Conservation (phyloP, 2,888 invertebrate species). For the Philaethria dido region DNA sequence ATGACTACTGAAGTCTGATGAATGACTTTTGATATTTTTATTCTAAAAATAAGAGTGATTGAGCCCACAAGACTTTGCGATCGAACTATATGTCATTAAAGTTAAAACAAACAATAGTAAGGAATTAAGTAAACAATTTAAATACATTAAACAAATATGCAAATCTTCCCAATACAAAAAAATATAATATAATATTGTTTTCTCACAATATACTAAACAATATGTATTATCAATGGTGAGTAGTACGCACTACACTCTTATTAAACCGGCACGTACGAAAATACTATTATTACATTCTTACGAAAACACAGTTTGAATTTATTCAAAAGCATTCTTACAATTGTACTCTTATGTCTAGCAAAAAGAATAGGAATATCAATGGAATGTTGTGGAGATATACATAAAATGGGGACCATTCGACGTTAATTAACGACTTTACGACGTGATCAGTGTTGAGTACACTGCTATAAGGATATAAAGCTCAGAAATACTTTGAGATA, state of each 20-base stretch:
- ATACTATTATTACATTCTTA: neutral
- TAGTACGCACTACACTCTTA: neutral
- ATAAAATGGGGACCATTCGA: conserved; percentile 52
- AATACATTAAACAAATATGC: too few species aligned
- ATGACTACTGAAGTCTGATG: too few species aligned
- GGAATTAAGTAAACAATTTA: too few species aligned
- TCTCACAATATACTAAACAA: neutral
- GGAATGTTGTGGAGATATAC: conserved; percentile 46
- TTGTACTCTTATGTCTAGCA: conserved; percentile 53
- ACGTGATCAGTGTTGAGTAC: conserved; percentile 51
- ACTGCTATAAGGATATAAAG: neutral
- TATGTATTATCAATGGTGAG: neutral
- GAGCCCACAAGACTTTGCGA: too few species aligned
- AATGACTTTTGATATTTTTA: too few species aligned
- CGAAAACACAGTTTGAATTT: neutral
- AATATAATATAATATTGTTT: neutral
- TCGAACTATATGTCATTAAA: too few species aligned
- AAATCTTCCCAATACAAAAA: neutral
- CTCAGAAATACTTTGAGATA: too few species aligned
- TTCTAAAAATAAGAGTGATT: too few species aligned
- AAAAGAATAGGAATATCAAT: conserved; percentile 49
- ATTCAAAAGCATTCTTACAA: conserved; percentile 19
- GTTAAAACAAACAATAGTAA: too few species aligned
- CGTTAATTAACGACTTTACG: conserved; percentile 61
- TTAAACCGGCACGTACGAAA: neutral